Conservation (phyloP, 2,888 invertebrate genomes). For the Cryptops parisi region DNA sequence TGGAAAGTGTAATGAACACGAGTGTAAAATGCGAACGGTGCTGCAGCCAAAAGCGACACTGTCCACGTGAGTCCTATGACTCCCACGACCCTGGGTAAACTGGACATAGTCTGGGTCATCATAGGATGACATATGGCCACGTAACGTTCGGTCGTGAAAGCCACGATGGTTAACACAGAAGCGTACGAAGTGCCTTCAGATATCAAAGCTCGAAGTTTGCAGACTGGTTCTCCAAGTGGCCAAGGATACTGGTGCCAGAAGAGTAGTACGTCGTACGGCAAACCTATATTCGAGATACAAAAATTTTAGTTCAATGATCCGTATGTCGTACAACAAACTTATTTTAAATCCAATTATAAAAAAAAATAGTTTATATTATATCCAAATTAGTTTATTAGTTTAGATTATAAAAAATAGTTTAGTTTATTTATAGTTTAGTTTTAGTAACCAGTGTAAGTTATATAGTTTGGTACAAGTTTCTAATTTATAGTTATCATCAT, state of each 20-base stretch:
- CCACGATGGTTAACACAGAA: conserved; percentile 78
- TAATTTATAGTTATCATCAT: too few species aligned
- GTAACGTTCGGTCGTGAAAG: conserved; percentile 80
- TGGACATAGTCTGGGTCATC: conserved; percentile 65
- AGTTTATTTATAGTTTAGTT: too few species aligned
- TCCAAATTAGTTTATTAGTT: too few species aligned
- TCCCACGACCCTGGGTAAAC: conserved; percentile 60
- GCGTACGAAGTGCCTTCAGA: conserved; percentile 56
- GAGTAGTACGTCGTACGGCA: conserved; percentile 68
- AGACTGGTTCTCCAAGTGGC: conserved; percentile 60
- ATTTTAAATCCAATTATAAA: too few species aligned
- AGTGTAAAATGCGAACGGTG: conserved; percentile 49
- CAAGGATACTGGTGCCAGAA: conserved; percentile 84
- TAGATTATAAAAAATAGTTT: too few species aligned
- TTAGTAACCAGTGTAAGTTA: too few species aligned
- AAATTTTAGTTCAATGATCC: too few species aligned
- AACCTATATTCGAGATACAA: conserved; percentile 55
- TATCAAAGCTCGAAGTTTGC: conserved; percentile 63
- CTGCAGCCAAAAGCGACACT: conserved; percentile 53
- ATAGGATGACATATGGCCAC: conserved; percentile 82
- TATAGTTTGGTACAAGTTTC: too few species aligned
- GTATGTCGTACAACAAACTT: too few species aligned
- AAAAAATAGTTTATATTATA: too few species aligned
- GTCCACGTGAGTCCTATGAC: conserved; percentile 66
- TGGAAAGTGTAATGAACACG: conserved; percentile 57